Evolutionary conservation across 2,888 invertebrate genomes (phyloP).

Genomic region (Toxonevra muliebris): DNA sequence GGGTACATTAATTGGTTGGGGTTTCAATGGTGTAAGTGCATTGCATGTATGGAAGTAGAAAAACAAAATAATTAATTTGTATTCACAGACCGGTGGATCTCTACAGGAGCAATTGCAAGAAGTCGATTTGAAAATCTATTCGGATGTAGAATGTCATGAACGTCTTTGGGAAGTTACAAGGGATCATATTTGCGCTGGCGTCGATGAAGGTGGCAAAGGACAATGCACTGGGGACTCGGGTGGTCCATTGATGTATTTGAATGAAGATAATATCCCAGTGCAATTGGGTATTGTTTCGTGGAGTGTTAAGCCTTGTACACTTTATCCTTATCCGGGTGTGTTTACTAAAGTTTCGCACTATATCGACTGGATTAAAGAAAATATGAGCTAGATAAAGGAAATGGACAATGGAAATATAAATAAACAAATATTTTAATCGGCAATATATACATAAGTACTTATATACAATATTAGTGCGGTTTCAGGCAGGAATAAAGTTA

Average conservation of each 20-base stretch:
- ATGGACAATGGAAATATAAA: no score
- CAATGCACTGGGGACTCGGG: slow-evolving; percentile 62
- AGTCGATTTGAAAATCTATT: slow-evolving; percentile 60
- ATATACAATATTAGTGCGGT: no score
- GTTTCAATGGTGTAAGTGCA: slow-evolving; percentile 52
- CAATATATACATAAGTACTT: no score
- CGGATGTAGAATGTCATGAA: slow-evolving; percentile 57
- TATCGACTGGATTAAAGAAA: slow-evolving; percentile 54
- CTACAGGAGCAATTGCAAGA: slow-evolving; percentile 58
- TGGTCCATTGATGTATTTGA: slow-evolving; percentile 53
- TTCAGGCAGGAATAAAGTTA: no score
- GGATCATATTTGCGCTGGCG: slow-evolving; percentile 64
- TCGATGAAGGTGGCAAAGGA: slow-evolving; percentile 55
- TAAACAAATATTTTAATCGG: no score
- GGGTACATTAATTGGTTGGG: slow-evolving; percentile 59
- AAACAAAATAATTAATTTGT: no score
- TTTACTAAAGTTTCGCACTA: slow-evolving; percentile 63
- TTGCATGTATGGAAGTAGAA: no score
- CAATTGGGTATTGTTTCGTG: slow-evolving; percentile 66
- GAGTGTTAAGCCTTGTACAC: slow-evolving; percentile 65
- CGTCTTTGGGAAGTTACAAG: slow-evolving; percentile 46
- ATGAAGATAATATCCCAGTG: no score
- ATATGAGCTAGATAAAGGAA: no score
- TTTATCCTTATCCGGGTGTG: slow-evolving; percentile 63
- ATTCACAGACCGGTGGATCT: slow-evolving; percentile 55